Base-by-base conservation (phyloP, 64 coral and sea anemone genomes). In the Exaiptasia diaphana region DNA sequence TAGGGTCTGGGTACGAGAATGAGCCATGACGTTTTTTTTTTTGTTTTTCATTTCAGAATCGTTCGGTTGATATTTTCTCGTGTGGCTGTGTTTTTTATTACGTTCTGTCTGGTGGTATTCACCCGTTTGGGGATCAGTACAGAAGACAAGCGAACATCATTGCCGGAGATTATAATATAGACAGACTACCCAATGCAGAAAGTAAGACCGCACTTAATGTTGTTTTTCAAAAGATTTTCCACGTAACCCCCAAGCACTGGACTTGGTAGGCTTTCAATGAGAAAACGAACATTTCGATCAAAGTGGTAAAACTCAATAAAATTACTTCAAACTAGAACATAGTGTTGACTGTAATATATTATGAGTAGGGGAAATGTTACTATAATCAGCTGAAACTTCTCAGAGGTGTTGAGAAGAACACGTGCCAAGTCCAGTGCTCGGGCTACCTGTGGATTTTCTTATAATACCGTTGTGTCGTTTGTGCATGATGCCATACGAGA, bases 71-170 rank as follows among this genome's bases (percentile, higher is more conserved):
- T 48, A 91, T 97, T 23, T 97, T 97, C 58, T 97, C 93, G 20
- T 58, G 69, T 49, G 93, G 93, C 2, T 97, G 93, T 88, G 83
- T 97, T 21, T 97, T 97, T 79, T 97, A 97, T 40, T 97, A 91
- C 68, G 89, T 97, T 37, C 61, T 97, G 31, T 91, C 88, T 28
- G 93, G 93, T 57, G 93, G 93, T 7, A 54, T 87, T 3, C 93
- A 97, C 80, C 93, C 93, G 17, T 97, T 97, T 53, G 93, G 93
- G 20, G 93, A 97, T 31, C 83, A 86, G 6, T 97, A 91, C 56
- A 70, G 73, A 73, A 83, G 89, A 25, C 93, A 97, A 52, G 93
- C 83, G 2, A 97, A 97, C 62, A 97, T 97, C 30, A 74, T 97
- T 26, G 55, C 83, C 5, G 93, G 93, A 8, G 93, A 97, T 55